A percentile compares a stretch with the other conserved stretches of the same genome.
Conservation (phyloP, 2,113 vertebrate genomes). For the Prinia subflava region DNA sequence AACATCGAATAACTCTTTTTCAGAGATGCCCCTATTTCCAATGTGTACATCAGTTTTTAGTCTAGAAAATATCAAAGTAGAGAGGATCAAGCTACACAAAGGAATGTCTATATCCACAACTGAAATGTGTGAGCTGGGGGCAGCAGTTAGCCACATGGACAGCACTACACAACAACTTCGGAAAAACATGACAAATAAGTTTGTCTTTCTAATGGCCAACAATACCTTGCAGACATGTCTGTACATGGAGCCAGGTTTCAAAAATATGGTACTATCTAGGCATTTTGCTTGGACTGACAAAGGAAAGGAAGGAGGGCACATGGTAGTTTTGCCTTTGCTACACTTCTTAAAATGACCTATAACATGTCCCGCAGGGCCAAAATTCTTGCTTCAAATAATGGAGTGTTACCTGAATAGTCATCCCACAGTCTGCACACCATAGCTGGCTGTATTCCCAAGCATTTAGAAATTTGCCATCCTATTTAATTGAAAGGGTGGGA, state of each 20-base stretch:
- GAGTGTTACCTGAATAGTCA: not conserved
- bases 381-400: not conserved
- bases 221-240: not conserved
- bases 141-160: not conserved
- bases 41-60: not conserved
- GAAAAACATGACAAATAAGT: not conserved
- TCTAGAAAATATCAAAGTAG: not conserved
- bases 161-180: not conserved
- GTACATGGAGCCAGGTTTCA: not conserved
- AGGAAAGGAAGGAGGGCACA: not conserved
- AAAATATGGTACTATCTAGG: not conserved
- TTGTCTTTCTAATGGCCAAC: not conserved
- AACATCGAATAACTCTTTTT: not conserved
- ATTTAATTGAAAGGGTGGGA: conserved; percentile 31
- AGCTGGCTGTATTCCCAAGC: conserved; percentile 24
- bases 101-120: not conserved
- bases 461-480: conserved; percentile 8
- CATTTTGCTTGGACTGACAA: not conserved
- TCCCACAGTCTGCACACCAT: not conserved
- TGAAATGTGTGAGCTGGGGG: not conserved
- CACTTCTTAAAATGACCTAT: not conserved
- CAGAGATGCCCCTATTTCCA: not conserved
- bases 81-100: not conserved
- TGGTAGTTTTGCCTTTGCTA: not conserved
- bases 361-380: not conserved